Evolutionary conservation across 2,797 vertebrate genomes (phyloP).

Genomic region (Gymnopithys bicolor): DNA sequence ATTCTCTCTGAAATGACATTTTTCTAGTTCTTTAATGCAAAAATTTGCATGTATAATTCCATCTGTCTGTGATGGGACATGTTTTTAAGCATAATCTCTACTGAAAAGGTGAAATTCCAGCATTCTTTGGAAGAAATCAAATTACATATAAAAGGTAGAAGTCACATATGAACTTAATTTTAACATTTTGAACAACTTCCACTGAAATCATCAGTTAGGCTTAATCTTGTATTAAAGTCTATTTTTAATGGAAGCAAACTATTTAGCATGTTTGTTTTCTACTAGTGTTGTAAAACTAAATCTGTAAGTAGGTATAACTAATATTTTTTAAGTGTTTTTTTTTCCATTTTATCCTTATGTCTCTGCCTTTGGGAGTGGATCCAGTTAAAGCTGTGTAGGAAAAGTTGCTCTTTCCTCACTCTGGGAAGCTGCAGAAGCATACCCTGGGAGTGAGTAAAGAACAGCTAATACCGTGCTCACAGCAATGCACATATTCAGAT

Average conservation of each 20-base stretch:
- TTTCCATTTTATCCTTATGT: not conserved
- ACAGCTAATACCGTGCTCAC: not conserved
- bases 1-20: not conserved
- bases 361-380: not conserved
- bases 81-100: not conserved
- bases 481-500: constrained; percentile 16
- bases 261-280: not conserved
- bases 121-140: not conserved
- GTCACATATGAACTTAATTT: not conserved
- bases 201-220: not conserved
- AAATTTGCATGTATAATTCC: not conserved
- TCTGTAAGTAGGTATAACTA: not conserved
- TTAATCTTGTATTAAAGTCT: not conserved
- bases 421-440: constrained; percentile 10
- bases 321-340: not conserved
- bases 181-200: not conserved
- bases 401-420: not conserved
- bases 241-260: not conserved
- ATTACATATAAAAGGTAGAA: not conserved
- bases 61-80: not conserved
- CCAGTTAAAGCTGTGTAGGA: not conserved
- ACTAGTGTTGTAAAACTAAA: not conserved
- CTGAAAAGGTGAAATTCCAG: not conserved
- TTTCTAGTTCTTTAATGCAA: not conserved
- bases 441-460: constrained; percentile 2